Percentiles rank a stretch among this genome's conserved stretches.
phyloP scores from a whole-genome alignment of 2,888 invertebrate species.

The Stenoptilia bipunctidactyla region DNA sequence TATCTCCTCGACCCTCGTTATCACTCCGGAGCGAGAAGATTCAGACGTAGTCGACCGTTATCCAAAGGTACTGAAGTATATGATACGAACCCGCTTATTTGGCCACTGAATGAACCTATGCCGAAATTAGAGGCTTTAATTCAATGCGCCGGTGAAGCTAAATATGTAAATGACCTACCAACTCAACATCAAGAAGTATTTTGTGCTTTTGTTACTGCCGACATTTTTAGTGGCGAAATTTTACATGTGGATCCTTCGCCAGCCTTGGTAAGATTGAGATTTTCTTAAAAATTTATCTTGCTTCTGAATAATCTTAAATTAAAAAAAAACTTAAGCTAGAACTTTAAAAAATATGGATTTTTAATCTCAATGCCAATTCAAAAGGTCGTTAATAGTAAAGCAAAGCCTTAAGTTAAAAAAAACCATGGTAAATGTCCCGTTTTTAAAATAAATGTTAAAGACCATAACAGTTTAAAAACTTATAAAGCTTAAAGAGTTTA shows the following conservation, averaged over 20 bases:
- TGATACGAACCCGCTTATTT: constrained; percentile 71
- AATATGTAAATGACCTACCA: constrained; percentile 73
- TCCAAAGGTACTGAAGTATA: constrained; percentile 74
- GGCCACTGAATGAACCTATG: constrained; percentile 74
- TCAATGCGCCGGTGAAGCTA: constrained; percentile 74
- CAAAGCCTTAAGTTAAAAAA: no score
- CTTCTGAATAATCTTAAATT: no score
- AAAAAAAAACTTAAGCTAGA: no score
- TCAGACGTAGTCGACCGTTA: constrained; percentile 64
- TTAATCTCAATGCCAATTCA: no score
- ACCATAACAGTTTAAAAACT: no score
- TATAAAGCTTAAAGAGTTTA: no score
- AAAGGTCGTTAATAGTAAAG: no score
- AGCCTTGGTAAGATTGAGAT: constrained; percentile 68
- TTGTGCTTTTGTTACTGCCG: constrained; percentile 70
- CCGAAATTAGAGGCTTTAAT: constrained; percentile 70
- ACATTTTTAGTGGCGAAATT: constrained; percentile 62
- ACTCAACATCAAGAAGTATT: constrained; percentile 68
- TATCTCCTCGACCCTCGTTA: constrained; percentile 48
- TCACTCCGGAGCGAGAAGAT: constrained; percentile 57
- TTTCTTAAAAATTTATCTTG: no score
- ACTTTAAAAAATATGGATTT: no score
- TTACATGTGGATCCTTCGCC: constrained; percentile 70
- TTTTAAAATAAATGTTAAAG: no score
- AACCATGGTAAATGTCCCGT: no score